phyloP scores from a whole-genome alignment of 2,888 invertebrate genomes.

The Pheosia gnoma region DNA sequence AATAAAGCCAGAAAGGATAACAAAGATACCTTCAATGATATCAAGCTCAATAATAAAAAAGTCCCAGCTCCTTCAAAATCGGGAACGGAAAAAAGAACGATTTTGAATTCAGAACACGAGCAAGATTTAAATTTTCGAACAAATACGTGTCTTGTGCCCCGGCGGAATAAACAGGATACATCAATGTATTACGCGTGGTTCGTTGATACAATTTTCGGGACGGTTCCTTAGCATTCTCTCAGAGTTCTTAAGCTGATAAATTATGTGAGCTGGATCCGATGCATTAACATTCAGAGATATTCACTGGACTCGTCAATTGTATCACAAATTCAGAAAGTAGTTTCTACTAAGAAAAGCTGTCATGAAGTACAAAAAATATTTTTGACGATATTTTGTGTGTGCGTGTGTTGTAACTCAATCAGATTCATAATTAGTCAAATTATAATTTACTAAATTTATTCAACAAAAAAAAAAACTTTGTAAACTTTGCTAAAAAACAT shows the following conservation, averaged over 20 bases:
- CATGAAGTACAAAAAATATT: too few species aligned
- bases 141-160: background rate
- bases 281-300: too few species aligned
- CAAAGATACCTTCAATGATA: background rate
- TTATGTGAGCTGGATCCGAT: too few species aligned
- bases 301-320: too few species aligned
- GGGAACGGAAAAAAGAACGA: background rate
- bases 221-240: background rate
- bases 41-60: background rate
- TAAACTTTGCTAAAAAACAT: too few species aligned
- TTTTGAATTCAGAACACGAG: slow-evolving; percentile 1
- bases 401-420: too few species aligned
- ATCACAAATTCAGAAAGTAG: too few species aligned
- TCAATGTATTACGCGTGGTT: background rate
- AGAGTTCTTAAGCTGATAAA: slow-evolving; percentile 14
- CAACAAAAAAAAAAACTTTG: too few species aligned
- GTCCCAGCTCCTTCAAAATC: background rate
- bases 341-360: too few species aligned
- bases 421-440: too few species aligned
- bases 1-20: background rate
- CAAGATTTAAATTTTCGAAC: slow-evolving; percentile 1
- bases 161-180: background rate
- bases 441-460: too few species aligned
- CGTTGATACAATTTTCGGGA: background rate
- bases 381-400: too few species aligned